phyloP scores from a whole-genome alignment of 2,797 vertebrate genomes.

The Prionace glauca region DNA sequence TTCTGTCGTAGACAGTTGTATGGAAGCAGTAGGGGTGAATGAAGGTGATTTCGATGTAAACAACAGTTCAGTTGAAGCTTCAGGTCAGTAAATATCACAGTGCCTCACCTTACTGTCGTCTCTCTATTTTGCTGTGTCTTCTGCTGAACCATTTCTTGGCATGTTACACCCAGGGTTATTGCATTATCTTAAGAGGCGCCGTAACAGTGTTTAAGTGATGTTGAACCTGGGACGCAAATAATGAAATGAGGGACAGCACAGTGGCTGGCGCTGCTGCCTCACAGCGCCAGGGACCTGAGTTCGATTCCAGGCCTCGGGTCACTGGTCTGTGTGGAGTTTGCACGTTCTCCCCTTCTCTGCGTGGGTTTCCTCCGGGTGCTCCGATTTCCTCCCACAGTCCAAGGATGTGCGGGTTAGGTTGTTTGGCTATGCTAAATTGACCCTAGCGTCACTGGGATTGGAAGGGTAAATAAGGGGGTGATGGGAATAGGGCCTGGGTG shows the following conservation, averaged over 20 bases:
- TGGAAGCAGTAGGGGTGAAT: slow-evolving; percentile 38
- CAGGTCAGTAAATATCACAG: slow-evolving; percentile 38
- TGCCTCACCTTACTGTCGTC: slow-evolving; percentile 20
- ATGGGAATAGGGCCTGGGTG: too few relatives aligned
- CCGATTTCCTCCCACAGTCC: too few relatives aligned
- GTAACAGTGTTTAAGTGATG: not conserved
- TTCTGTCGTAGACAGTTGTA: slow-evolving; percentile 39
- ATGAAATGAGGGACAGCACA: not conserved
- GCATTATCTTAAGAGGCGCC: not conserved
- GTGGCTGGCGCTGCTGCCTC: too few relatives aligned
- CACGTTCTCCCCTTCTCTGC: too few relatives aligned
- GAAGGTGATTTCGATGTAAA: slow-evolving; percentile 39
- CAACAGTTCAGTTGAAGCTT: slow-evolving; percentile 38
- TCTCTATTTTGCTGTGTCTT: not conserved
- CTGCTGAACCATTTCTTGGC: not conserved
- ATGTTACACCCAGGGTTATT: slow-evolving; percentile 32
- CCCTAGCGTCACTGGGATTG: too few relatives aligned
- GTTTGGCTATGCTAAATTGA: too few relatives aligned
- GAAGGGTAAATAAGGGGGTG: too few relatives aligned
- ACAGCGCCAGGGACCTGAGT: too few relatives aligned
- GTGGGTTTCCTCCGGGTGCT: too few relatives aligned
- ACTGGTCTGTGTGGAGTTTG: too few relatives aligned
- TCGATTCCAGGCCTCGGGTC: too few relatives aligned
- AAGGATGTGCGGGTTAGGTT: too few relatives aligned
- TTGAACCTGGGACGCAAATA: not conserved